Evolutionary conservation across 2,797 vertebrate genomes (phyloP), one percentile per base, ranked within the genome.

Genomic region (Enteromius viviparus): DNA sequence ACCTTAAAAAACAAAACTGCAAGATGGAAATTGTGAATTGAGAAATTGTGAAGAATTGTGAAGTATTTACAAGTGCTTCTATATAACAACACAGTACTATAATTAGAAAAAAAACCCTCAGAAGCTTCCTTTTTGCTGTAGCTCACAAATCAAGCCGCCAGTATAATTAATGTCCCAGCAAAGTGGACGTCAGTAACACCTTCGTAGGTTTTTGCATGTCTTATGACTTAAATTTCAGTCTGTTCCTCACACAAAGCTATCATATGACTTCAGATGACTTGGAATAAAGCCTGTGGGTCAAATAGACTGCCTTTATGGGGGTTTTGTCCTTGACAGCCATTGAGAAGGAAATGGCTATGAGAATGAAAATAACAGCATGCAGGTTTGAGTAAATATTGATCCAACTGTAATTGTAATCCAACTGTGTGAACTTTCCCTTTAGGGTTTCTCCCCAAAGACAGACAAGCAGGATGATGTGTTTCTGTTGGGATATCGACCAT

Each of bases 181-280:
- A 17, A 4, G 70, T 21, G 26, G 8, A 32, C 26, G 17, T 34
- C 69, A 71, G 4, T 68, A 11, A 21, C 69, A 70, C 34, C 0
- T 1, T 45, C 12, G 14, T 4, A 2, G 7, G 37, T 47, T 49
- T 71, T 34, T 11, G 0, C 49, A 74, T 1, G 70, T 51, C 26
- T 51, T 17, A 72, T 55, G 71, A 37, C 49, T 34, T 37, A 32
- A 29, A 26, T 49, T 49, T 47, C 42, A 1, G 42, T 69, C 23
- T 29, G 60, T 62, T 62, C 60, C 12, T 62, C 12, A 5, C 60
- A 29, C 60, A 62, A 29, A 62, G 26, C 60, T 29, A 37, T 65
- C 64, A 34, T 65, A 34, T 32, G 64, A 34, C 62, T 65, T 65
- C 62, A 65, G 15, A 65, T 65, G 62, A 66, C n/a, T n/a, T n/a